Evolutionary conservation across 2,888 invertebrate genomes (phyloP), one percentile per base, ranked within the genome.

Genomic region (Nymphalis urticae): DNA sequence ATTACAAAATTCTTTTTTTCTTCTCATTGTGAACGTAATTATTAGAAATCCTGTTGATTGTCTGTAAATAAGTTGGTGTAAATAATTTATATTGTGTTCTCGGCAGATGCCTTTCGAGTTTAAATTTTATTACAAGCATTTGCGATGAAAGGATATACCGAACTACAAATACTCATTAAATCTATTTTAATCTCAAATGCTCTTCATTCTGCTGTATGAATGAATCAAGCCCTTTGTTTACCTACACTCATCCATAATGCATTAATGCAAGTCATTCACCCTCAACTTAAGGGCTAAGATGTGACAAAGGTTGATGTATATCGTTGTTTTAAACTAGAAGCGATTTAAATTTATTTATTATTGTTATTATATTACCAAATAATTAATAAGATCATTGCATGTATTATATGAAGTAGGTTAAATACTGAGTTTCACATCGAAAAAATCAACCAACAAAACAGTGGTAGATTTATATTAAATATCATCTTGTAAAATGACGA

Each of bases 221-320:
- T 62, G 63, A 48, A 68, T 60, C 58, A 61, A 58, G 64, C 78
- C 77, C 79, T 79, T 71, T 82, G 79, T 82, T 81, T 83, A 80
- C 77, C 66, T 74, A 67, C 73, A 69, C 74, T 78, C 79, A 82
- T 79, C 77, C 72, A 62, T 71, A 71, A 72, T 77, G 71, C 72
- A 70, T 76, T 69, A 69, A 72, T 56, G 59, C 70, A 69, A 74
- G 79, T 71, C 72, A 66, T 71, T 71, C 69, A 72, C 73, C 74
- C 50, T 47, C 10, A 50, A 48, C 62, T 66, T 59, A 36, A 61
- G 66, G 63, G 70, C 60, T 68, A 64, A 71, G 73, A 68, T 65
- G 54, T 21, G 53, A 42, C 36, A 42, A 42, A 10, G 36, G 36
- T 10, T 36, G 42, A 42, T 2, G 13, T 13, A 42, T 42, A 42